Evolutionary conservation across 2,797 vertebrate genomes (phyloP), one percentile per base, ranked within the genome.

Genomic region (Caiman crocodilus): DNA sequence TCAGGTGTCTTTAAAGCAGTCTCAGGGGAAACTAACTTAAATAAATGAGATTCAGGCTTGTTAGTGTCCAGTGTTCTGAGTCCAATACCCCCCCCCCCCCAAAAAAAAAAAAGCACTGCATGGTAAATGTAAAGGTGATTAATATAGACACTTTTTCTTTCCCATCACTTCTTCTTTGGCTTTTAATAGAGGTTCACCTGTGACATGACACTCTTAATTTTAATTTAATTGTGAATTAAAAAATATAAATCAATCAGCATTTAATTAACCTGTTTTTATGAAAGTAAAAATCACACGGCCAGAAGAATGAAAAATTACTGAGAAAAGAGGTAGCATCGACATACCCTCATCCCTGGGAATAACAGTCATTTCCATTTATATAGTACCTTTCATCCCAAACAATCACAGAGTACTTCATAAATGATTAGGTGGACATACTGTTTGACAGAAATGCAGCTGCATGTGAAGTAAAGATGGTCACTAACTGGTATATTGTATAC

Each of bases 181-280:
- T 93, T 92, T 93, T 85, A 85, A 75, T 58, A 64, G 60, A 57
- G 12, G 76, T 84, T 94, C 92, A 92, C 74, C 56, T 84, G 59
- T 79, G 78, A 80, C 30, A 23, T 58, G 76, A 58, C 30, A 60
- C 4, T 87, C 94, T 6, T 73, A 95, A 78, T 58, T 63, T 8
- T 65, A 84, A 78, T 85, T 93, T 86, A 7, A 42, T 74, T 1
- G 3, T 25, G 7, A 56, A 79, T 90, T 75, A 82, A 28, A 82
- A 95, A 92, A 93, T 32, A 84, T 1, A 85, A 85, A 88, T 94
- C 73, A 65, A 15, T 90, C 78, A 63, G 60, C 32, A 60, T 17
- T 92, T 88, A 64, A 75, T 79, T 67, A 82, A 84, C 63, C 5
- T 80, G 2, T 73, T 94, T 90, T 77, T 77, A 60, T 7, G 14